phyloP scores from a whole-genome alignment of 2,113 vertebrate genomes.

The Chamaea fasciata region DNA sequence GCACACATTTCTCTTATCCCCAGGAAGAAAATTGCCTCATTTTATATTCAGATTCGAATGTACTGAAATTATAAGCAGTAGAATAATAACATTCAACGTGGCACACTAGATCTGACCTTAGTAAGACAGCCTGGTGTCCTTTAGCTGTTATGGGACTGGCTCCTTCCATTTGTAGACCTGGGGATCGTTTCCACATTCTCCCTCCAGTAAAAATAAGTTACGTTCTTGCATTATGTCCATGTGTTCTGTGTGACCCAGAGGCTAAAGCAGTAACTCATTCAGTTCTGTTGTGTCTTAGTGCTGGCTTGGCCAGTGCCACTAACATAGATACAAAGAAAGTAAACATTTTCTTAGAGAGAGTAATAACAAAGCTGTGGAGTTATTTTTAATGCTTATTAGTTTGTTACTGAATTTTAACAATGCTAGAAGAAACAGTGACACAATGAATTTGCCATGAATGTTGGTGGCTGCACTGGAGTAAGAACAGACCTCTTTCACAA shows the following conservation, averaged over 20 bases:
- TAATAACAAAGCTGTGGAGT: not conserved
- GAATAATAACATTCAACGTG: slow-evolving; percentile 28
- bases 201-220: not conserved
- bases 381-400: slow-evolving; percentile 23
- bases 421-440: not conserved
- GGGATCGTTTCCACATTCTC: not conserved
- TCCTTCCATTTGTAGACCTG: not conserved
- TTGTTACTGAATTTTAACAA: not conserved
- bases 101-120: slow-evolving; percentile 37
- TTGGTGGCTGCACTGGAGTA: not conserved
- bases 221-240: not conserved
- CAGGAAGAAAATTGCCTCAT: slow-evolving; percentile 53
- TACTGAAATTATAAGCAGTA: slow-evolving; percentile 46
- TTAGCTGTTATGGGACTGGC: not conserved
- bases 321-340: not conserved
- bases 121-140: slow-evolving; percentile 13
- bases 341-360: not conserved
- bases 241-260: not conserved
- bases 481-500: not conserved
- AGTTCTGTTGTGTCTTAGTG: not conserved
- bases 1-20: slow-evolving; percentile 36
- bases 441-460: not conserved
- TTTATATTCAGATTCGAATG: slow-evolving; percentile 54
- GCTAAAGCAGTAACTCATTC: not conserved
- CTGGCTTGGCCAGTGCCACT: not conserved